Evolutionary conservation across 2,797 vertebrate genomes (phyloP).

Genomic region (Tenualosa thibaudeaui): DNA sequence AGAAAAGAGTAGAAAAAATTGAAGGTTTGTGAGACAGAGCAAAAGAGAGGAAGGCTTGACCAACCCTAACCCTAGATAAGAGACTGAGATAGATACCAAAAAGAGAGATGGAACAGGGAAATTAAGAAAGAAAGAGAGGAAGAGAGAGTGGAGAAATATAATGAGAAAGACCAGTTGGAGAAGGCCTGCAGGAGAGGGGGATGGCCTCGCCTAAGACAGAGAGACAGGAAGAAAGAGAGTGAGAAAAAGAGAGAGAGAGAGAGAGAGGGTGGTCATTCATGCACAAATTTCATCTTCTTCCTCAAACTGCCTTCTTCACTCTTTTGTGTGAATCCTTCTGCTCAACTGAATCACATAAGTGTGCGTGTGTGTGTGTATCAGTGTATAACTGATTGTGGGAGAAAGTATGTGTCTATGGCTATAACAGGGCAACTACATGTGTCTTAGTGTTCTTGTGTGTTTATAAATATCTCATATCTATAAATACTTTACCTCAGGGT

Average conservation of each 20-base stretch:
- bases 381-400: not conserved
- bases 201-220: not conserved
- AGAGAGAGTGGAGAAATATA: not conserved
- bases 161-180: not conserved
- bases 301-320: conserved; percentile 25
- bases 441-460: not conserved
- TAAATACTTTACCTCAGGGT: not conserved
- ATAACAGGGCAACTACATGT: not conserved
- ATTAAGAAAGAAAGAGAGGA: not conserved
- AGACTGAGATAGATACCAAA: not conserved
- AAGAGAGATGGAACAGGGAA: not conserved
- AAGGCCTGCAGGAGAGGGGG: not conserved
- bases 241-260: not conserved
- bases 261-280: not conserved
- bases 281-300: no score
- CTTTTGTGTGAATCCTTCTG: conserved; percentile 59
- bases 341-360: conserved; percentile 50
- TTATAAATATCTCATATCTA: not conserved
- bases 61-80: not conserved
- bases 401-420: not conserved
- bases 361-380: not conserved
- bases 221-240: not conserved
- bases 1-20: no score
- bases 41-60: not conserved
- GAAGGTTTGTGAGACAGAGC: not conserved